A percentile compares a stretch with the other conserved stretches of the same genome.
These are phyloP conservation scores for Uropsilus gracilis DNA, from an alignment of 2,113 vertebrate species.

Conservation along the genomic window DNA sequence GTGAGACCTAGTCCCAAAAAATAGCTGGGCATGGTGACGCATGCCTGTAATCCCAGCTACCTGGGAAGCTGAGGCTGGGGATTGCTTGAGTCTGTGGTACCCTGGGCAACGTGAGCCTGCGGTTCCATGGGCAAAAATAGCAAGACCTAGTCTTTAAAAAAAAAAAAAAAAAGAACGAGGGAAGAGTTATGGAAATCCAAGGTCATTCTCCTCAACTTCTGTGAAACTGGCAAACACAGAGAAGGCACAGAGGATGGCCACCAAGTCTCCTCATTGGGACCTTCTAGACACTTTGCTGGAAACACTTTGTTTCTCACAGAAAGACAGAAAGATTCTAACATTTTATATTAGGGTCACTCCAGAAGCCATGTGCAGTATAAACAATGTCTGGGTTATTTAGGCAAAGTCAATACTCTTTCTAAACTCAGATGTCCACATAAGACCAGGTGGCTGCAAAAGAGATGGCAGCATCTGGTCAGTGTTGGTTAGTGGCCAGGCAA, in stretches of 20 bases:
- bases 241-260: accelerated
- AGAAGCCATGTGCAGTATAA: background rate
- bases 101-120: too few species aligned
- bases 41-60: too few species aligned
- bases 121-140: too few species aligned
- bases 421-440: constrained; percentile 57
- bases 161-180: background rate
- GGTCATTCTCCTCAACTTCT: background rate
- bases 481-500: constrained; percentile 12
- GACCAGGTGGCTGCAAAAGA: background rate
- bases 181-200: background rate
- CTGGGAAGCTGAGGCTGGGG: too few species aligned
- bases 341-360: background rate
- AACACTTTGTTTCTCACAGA: too few species aligned
- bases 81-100: too few species aligned
- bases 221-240: background rate
- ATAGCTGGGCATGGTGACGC: too few species aligned
- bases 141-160: too few species aligned
- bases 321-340: background rate
- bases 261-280: background rate
- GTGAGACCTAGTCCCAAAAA: too few species aligned
- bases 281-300: background rate
- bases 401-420: constrained; percentile 4
- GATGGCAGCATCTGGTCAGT: constrained; percentile 47
- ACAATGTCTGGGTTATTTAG: background rate